A percentile compares a stretch with the other conserved stretches of the same genome.
These are phyloP conservation scores for Syrrhaptes paradoxus DNA, from an alignment of 2,113 vertebrate genomes.

Conservation along the genomic window DNA sequence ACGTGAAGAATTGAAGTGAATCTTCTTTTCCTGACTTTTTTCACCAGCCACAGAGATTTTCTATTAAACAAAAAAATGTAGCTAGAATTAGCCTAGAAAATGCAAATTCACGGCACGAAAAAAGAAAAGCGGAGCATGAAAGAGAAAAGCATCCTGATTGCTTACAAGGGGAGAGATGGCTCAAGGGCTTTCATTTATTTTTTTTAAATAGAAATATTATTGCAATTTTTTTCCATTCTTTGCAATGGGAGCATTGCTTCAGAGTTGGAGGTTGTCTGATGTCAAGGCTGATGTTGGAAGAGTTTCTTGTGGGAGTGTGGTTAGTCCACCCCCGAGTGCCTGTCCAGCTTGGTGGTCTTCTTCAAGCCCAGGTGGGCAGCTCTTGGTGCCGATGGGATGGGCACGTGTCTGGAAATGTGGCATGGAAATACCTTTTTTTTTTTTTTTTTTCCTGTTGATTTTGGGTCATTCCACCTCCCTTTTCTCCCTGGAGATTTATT, in stretches of 20 bases:
- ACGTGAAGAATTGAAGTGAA: background rate
- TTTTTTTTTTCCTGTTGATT: background rate
- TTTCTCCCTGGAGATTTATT: background rate
- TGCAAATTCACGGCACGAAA: background rate
- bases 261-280: background rate
- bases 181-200: background rate
- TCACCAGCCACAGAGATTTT: background rate
- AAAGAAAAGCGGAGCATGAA: background rate
- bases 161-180: background rate
- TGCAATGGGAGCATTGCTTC: background rate
- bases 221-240: background rate
- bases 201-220: background rate
- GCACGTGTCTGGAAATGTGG: accelerated
- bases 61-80: background rate
- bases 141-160: background rate
- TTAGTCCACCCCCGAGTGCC: background rate
- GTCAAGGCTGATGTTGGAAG: background rate
- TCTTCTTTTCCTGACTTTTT: background rate
- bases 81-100: background rate
- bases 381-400: background rate
- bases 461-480: background rate
- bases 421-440: background rate
- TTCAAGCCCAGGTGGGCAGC: background rate
- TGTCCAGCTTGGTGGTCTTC: background rate
- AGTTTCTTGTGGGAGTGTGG: background rate